phyloP scores from a whole-genome alignment of 2,797 vertebrate genomes.

The Eospalax fontanierii region DNA sequence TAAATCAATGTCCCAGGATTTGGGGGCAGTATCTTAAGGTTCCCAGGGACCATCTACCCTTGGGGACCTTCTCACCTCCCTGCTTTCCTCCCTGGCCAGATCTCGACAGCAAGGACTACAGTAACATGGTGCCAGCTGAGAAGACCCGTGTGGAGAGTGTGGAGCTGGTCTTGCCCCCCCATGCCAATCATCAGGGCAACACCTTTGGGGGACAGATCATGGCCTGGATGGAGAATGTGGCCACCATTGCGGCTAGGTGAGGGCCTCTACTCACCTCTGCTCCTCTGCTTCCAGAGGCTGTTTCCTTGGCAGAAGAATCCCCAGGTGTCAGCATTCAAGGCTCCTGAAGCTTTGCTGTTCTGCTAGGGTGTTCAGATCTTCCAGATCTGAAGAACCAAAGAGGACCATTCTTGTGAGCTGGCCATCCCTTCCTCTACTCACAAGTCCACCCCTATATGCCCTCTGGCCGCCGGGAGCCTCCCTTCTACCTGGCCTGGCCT shows the following conservation, averaged over 20 bases:
- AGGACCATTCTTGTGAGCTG: background rate
- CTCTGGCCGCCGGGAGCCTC: background rate
- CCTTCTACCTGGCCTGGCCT: background rate
- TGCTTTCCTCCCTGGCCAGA: conserved; percentile 70
- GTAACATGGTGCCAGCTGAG: conserved; percentile 91
- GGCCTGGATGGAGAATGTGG: conserved; percentile 99
- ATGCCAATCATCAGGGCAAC: conserved; percentile 98
- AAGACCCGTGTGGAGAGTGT: conserved; percentile 96
- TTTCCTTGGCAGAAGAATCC: background rate
- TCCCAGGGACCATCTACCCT: background rate
- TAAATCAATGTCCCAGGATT: background rate
- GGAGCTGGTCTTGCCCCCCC: conserved; percentile 97
- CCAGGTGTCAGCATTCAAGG: background rate
- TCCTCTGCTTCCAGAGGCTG: background rate
- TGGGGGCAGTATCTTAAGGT: accelerated
- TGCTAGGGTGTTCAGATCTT: background rate
- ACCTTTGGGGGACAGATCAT: conserved; percentile 99
- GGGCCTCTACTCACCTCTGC: too few species aligned
- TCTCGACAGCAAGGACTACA: conserved; percentile 89
- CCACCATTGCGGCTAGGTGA: conserved; percentile 97
- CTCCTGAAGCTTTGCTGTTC: background rate
- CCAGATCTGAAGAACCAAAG: background rate
- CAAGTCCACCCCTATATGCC: background rate
- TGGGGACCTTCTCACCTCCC: background rate
- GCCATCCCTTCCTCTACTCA: background rate